Conservation (phyloP, 2,888 invertebrate species). For the Athalia circularis region DNA sequence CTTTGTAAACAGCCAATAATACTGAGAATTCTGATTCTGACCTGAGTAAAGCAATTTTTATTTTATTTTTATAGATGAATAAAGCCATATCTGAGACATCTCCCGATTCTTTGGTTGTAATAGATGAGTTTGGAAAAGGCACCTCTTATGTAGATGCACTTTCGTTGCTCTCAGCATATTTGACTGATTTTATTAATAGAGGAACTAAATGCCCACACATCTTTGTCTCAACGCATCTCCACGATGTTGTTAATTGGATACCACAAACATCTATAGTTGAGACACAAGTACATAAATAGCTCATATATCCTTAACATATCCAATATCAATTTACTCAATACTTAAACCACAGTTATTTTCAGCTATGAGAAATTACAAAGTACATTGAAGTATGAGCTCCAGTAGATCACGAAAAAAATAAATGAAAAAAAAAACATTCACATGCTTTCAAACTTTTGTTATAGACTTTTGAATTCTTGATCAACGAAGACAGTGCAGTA, state of each 20-base stretch:
- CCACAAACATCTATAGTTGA: constrained; percentile 76
- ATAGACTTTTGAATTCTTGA: constrained; percentile 80
- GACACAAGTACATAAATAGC: constrained; percentile 76
- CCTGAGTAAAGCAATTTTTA: neutral
- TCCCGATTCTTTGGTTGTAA: constrained; percentile 82
- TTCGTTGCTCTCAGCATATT: constrained; percentile 81
- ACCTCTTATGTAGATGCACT: constrained; percentile 86
- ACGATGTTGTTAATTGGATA: constrained; percentile 79
- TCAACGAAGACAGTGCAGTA: constrained; percentile 76
- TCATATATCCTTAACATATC: constrained; percentile 9
- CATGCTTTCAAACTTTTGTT: constrained; percentile 46
- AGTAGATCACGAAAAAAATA: too few species aligned
- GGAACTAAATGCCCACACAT: constrained; percentile 82
- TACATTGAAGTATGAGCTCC: too few species aligned
- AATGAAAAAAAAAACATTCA: neutral
- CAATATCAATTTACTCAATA: neutral
- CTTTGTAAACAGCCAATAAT: too few species aligned
- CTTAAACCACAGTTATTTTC: too few species aligned
- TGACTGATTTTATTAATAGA: constrained; percentile 81
- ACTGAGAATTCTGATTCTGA: too few species aligned
- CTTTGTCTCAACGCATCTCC: constrained; percentile 87
- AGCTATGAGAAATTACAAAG: too few species aligned
- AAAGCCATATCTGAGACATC: constrained; percentile 81
- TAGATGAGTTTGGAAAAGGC: constrained; percentile 95
- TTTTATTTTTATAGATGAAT: constrained; percentile 78